These are phyloP conservation scores for Cerceris rybyensis DNA, from an alignment of 2,888 invertebrate genomes.

Conservation along the genomic window DNA sequence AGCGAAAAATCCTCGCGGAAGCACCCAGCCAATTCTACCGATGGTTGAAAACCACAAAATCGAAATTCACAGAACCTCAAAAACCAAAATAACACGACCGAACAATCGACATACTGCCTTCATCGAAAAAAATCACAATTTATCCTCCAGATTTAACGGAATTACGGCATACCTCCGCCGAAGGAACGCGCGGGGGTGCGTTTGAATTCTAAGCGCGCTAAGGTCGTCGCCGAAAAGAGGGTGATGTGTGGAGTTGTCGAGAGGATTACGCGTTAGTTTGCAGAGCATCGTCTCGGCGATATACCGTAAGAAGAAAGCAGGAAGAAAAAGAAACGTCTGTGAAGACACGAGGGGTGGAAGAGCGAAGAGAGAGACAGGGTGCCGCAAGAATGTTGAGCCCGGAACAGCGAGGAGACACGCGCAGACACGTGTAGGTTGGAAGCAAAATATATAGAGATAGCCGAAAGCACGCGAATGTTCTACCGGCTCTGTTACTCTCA, in stretches of 20 bases:
- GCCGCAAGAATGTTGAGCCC: slow-evolving; percentile 76
- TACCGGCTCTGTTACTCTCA: slow-evolving; percentile 39
- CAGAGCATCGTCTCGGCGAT: slow-evolving; percentile 52
- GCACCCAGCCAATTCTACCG: too few species aligned
- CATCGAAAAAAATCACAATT: too few species aligned
- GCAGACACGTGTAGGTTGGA: slow-evolving; percentile 79
- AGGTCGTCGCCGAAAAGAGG: slow-evolving; percentile 8
- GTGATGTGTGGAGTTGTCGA: slow-evolving; percentile 68
- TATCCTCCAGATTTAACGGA: background rate
- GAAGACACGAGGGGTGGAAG: slow-evolving; percentile 44
- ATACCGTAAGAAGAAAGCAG: slow-evolving; percentile 47
- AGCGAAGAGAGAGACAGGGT: slow-evolving; percentile 41
- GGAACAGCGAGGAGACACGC: slow-evolving; percentile 74
- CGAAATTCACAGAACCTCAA: too few species aligned
- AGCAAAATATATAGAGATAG: slow-evolving; percentile 67
- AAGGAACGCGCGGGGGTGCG: slow-evolving; percentile 28
- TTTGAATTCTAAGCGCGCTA: slow-evolving; percentile 32
- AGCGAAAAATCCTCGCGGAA: too few species aligned
- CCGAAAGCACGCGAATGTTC: slow-evolving; percentile 62
- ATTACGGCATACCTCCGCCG: background rate
- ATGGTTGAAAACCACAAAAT: too few species aligned
- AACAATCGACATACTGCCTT: background rate
- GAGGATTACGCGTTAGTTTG: slow-evolving; percentile 77
- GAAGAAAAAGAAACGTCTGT: slow-evolving; percentile 19
- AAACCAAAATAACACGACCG: background rate